These are phyloP conservation scores for Gymnoscopelus braueri DNA, from an alignment of 2,797 vertebrate genomes.

Conservation along the genomic window DNA sequence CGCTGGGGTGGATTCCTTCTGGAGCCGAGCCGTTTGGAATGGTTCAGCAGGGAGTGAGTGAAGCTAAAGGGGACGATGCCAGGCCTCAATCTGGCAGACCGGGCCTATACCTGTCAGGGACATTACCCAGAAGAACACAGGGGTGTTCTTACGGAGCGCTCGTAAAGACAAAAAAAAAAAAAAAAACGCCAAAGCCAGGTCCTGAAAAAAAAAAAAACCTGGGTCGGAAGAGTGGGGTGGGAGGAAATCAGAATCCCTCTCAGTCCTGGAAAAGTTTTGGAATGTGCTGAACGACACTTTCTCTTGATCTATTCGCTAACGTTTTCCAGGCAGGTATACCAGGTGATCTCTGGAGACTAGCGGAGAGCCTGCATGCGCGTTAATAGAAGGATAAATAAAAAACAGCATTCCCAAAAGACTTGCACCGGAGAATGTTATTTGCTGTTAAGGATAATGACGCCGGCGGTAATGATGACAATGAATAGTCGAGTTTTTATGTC, in stretches of 20 bases:
- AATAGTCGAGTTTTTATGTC: conserved; percentile 10
- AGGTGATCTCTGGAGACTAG: conserved; percentile 13
- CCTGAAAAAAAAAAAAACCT: conserved; percentile 58
- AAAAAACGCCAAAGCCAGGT: conserved; percentile 64
- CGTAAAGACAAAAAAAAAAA: conserved; percentile 20
- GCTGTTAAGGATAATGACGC: conserved; percentile 34
- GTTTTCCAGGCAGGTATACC: conserved; percentile 37
- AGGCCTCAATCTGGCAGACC: conserved; percentile 34
- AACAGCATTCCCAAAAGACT: conserved; percentile 16
- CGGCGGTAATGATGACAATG: conserved; percentile 20
- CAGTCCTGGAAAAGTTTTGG: conserved; percentile 57
- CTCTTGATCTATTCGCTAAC: conserved; percentile 43
- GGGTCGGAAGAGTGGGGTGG: conserved; percentile 49
- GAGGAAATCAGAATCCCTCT: conserved; percentile 55
- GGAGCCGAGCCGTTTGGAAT: not conserved
- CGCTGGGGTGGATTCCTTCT: conserved; percentile 4
- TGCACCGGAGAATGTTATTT: conserved; percentile 25
- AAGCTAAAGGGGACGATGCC: conserved; percentile 1
- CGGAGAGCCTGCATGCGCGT: not conserved
- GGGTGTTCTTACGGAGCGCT: conserved; percentile 39
- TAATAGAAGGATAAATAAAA: conserved; percentile 11
- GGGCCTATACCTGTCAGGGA: conserved; percentile 44
- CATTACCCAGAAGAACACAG: conserved; percentile 52
- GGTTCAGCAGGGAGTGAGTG: not conserved
- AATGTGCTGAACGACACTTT: conserved; percentile 71